Evolutionary conservation across 2,888 invertebrate genomes (phyloP), one percentile per base, ranked within the genome.

Genomic region (Meiosimyza platycephala): DNA sequence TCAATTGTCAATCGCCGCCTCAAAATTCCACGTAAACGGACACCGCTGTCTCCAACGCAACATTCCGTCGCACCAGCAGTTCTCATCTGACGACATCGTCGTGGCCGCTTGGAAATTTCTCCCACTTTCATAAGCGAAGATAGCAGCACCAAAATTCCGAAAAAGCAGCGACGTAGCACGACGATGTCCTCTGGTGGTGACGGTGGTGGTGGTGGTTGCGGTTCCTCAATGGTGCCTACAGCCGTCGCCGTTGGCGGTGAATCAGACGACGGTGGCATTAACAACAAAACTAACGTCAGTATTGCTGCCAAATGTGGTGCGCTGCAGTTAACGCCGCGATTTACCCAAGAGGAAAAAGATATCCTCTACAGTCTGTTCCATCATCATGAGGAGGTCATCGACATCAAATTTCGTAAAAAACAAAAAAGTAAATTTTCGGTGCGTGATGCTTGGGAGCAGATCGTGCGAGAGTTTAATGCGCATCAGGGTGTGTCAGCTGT

Each of bases 371-470:
- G 77, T 5, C 77, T 87, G 16, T 87, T 87, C 75, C 81, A 83
- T 48, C 77, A 81, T 76, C 86, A 87, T 75, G 85, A 86, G 72
- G 84, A 86, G 65, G 83, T 87, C 63, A 87, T 87, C 76, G 87
- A 87, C 77, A 87, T 87, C n/a, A 87, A 86, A 77, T 83, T 82
- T 64, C 80, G 87, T 6, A 85, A 84, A 77, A 85, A 84, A 71
- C 83, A 84, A 72, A 82, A 84, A 74, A 85, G 84, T 74, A 85
- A 85, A 75, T 82, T 81, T 70, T 85, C 85, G 9, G 84, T 87
- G 18, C 83, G 87, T 16, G 84, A 87, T 67, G 85, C 86, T 68
- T 87, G 87, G 87, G 85, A 87, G 62, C 80, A 82, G 74, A 87
- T 87, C 70, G 83, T 85, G 28, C 79, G 84, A 6, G 82, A 83